Percentiles rank a stretch among this genome's conserved stretches.
These are phyloP conservation scores for Oryzias curvinotus DNA, from an alignment of 2,113 vertebrate species.

Conservation along the genomic window DNA sequence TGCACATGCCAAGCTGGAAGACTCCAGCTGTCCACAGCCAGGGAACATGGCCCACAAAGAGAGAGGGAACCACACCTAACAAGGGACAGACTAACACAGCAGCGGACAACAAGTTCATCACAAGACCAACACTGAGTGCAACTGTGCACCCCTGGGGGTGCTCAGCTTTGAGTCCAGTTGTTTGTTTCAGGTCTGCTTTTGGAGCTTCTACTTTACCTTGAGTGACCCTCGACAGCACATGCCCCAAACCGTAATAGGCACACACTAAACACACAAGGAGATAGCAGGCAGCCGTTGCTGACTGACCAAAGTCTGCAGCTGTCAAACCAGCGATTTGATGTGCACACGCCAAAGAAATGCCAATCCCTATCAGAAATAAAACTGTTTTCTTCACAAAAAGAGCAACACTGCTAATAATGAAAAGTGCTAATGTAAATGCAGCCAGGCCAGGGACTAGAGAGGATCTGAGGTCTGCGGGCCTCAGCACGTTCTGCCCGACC, in stretches of 20 bases:
- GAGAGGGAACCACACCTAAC: constrained; percentile 75
- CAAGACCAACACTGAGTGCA: constrained; percentile 61
- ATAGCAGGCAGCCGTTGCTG: constrained; percentile 82
- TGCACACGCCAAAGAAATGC: constrained; percentile 78
- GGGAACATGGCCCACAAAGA: constrained; percentile 80
- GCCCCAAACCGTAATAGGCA: constrained; percentile 79
- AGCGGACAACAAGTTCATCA: constrained; percentile 83
- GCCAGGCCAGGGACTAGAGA: constrained; percentile 82
- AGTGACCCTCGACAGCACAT: constrained; percentile 70
- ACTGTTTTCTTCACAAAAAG: constrained; percentile 69
- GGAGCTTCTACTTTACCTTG: constrained; percentile 66
- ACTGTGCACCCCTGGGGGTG: constrained; percentile 35
- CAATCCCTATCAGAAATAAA: constrained; percentile 69
- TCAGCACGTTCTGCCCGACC: constrained; percentile 70
- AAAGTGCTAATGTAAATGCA: constrained; percentile 75
- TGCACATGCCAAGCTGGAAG: constrained; percentile 80
- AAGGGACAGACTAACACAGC: constrained; percentile 81
- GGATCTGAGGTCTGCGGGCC: constrained; percentile 24
- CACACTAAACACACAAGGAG: constrained; percentile 77
- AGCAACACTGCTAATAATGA: constrained; percentile 73
- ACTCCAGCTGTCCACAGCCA: constrained; percentile 87
- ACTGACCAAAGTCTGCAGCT: constrained; percentile 69
- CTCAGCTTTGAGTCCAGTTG: constrained; percentile 9
- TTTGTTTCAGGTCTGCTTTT: constrained; percentile 61
- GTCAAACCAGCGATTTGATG: constrained; percentile 79